Base-by-base conservation (phyloP, 2,888 invertebrate species). In the Drosophila basisetae region DNA sequence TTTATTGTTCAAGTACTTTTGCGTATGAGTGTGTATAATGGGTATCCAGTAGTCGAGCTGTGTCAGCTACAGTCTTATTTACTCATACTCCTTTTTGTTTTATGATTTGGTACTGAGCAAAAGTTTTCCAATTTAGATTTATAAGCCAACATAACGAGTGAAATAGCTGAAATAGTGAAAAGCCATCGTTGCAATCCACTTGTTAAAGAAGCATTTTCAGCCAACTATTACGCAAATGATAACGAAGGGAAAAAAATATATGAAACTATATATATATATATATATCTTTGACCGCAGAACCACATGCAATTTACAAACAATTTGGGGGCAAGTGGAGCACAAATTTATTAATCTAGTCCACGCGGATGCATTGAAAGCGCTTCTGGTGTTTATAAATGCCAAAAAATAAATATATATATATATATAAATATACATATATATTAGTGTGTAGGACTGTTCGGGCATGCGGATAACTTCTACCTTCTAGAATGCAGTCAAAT, bases 41-140 rank as follows among this genome's bases (percentile, higher is more conserved):
- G 41, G 58, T 31, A 41, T 41, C 2, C 6, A 3, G 2, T 16
- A 49, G 54, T 49, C 66, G 25, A 47, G 30, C 7, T 28, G 22
- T 43, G 3, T 13, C 25, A 2, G 30, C n/a, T 30, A 10, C 3
- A 4, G 22, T 4, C 1, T 6, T 0, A 11, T 56, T n/a, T 9
- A 18, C 56, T 52, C 16, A 1, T 4, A 9, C 13, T 28, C 2
- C 6, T 49, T 41, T 47, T 68, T 56, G 10, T 13, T 53, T n/a
- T 61, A 13, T 54, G 25, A 67, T 47, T 63, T 28, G 18, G 9
- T 55, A n/a, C 65, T 55, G 50, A 31, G 52, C 25, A 76, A 80
- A 87, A 88, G 73, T 87, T 87, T 87, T 88, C 80, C 82, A 85
- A 88, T 88, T 85, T 82, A 76, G 80, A 80, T 78, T 85, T 80